Base-by-base conservation (phyloP, 2,888 invertebrate genomes). In the Eremobia ochroleuca region DNA sequence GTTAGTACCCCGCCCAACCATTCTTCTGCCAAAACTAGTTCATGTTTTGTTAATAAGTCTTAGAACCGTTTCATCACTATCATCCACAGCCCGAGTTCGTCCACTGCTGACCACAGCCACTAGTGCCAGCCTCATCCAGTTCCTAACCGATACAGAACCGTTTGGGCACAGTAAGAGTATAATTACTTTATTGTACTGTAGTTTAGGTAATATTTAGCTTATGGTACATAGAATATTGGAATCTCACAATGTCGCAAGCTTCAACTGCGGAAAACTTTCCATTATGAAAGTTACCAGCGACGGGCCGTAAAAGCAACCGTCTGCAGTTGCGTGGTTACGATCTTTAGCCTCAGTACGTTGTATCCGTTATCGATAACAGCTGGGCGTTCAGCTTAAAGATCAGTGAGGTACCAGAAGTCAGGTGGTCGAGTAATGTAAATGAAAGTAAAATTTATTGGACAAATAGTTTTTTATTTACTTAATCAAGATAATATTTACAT, bases 281-380 rank as follows among this genome's bases (percentile, higher is more conserved):
- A 79, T 46, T 76, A 70, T 66, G 82, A 70, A 76, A 83, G 58
- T 73, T n/a, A 37, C 52, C 43, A 37, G 52, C 2, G 21, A 67
- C 58, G n/a, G 65, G 34, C 49, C 34, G 71, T 73, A 71, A 72
- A 67, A 43, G 2, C 6, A 25, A 62, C 34, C 15, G 9, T 61
- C 6, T n/a, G 25, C 11, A 34, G 68, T 83, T 83, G 80, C 52
- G 69, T 70, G 58, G 34, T 68, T 66, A 46, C 37, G 71, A 79
- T 76, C 83, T 82, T 83, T 79, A 73, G 72, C 84, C 80, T 46
- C 80, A 55, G 43, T 81, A 70, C 69, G 2, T 21, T 77, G 70
- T 77, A 74, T 70, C 67, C 64, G 70, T 71, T 80, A 72, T 68
- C 68, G 67, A 75, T 75, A 68, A 73, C 49, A 68, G 43, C 55